Evolutionary conservation across 2,888 invertebrate genomes (phyloP), one percentile per base, ranked within the genome.

Genomic region (Caenorhabditis afra): DNA sequence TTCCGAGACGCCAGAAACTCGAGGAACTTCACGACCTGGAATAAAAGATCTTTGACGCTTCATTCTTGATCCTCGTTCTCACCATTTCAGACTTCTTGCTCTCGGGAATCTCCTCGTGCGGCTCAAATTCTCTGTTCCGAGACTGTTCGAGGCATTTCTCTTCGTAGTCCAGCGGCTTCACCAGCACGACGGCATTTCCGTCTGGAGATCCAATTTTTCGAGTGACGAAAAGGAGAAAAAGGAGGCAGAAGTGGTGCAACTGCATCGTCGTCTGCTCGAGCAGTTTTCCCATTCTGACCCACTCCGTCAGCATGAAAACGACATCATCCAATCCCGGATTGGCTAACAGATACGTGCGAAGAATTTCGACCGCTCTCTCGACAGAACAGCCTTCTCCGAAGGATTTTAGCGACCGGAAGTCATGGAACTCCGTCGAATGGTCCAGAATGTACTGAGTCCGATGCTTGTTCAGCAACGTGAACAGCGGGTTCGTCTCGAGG

Each of bases 1-100:
- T 70, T 66, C 5, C 80, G 59, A 3, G 74, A 82, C 3, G 78
- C 49, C 18, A 82, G 50, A 16, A 57, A 75, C 65, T 82, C 80
- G 35, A 82, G 59, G 66, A 82, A 82, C 50, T 55, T 62, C 23
- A 50, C 18, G 29, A 75, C 77, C 39, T 62, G 59, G n/a, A 67
- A 45, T 14, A 23, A 58, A 14, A 45, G n/a, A n/a, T n/a, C n/a
- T n/a, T n/a, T n/a, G n/a, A n/a, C n/a, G 4, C 7, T 39, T 18
- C 7, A n/a, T 20, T 37, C 18, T 10, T 7, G 29, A 20, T 53
- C 18, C 11, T 12, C 23, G 1, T 16, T 3, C 53, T 35, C 12
- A 55, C 70, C 61, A 70, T 37, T 8, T 62, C 49, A 1, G 70
- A 70, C 12, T 16, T 61, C 4, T 39, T 45, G 5, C 53, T 37